Conservation (phyloP, 2,113 vertebrate species). For the Indicator indicator region DNA sequence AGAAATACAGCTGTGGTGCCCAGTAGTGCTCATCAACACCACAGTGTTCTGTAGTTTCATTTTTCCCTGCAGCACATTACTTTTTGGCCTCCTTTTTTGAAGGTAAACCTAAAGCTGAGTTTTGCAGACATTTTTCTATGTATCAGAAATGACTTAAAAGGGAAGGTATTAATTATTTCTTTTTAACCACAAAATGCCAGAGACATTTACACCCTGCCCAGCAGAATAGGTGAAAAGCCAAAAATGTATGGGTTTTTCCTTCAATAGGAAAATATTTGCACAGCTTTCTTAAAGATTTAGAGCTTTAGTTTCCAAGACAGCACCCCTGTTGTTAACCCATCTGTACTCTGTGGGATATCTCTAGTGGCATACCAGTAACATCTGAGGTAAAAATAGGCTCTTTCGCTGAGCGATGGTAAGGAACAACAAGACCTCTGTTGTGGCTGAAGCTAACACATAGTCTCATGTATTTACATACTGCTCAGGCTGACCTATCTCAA, state of each 20-base stretch:
- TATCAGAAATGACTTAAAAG: background rate
- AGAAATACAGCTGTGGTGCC: background rate
- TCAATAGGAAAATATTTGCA: conserved; percentile 30
- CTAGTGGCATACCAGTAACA: conserved; percentile 5
- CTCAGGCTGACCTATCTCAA: background rate
- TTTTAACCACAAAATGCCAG: background rate
- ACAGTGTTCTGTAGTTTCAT: background rate
- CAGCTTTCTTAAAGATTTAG: background rate
- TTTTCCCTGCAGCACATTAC: background rate
- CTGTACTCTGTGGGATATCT: conserved; percentile 38
- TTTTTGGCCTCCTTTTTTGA: background rate
- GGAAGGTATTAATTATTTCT: background rate
- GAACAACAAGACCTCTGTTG: background rate
- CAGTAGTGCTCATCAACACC: background rate
- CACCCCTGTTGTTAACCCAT: conserved; percentile 43
- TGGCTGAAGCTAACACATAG: background rate
- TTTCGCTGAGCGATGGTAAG: background rate
- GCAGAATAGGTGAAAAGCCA: background rate
- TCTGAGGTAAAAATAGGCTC: conserved; percentile 49
- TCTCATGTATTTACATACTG: background rate
- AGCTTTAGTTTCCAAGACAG: conserved; percentile 26
- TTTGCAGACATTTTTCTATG: background rate
- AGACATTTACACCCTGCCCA: background rate
- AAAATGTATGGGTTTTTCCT: conserved; percentile 2
- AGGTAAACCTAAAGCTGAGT: background rate